Evolutionary conservation across 2,797 vertebrate species (phyloP), one percentile per base, ranked within the genome.

Genomic region (Anguilla pacifica): DNA sequence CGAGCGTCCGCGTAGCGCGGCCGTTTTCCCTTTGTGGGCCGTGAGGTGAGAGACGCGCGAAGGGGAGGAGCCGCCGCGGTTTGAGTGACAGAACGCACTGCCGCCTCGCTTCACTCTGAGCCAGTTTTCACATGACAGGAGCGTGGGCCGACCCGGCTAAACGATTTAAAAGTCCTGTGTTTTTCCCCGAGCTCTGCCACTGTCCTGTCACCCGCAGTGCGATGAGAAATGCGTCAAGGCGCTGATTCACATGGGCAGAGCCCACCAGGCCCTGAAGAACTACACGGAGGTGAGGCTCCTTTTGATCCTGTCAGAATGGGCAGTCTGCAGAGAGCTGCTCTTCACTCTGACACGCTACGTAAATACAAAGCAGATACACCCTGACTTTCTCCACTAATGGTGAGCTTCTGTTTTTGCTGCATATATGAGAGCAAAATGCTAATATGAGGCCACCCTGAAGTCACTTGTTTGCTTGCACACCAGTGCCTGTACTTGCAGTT

Each of bases 231-330:
- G 89, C 51, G 88, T 93, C 0, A 97, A 97, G 89, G 96, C 96
- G 0, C 93, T 94, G 90, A 95, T 96, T 83, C 95, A 95, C 1
- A 96, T 96, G 96, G 96, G 95, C 3, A 96, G 95, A 88, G 96
- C 96, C 87, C 92, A 95, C 90, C 87, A 95, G 87, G 94, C 92
- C 0, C 92, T 96, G 43, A 90, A 92, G 89, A 93, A 94, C 88
- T 96, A 94, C 87, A 7, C 19, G 1, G 89, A 92, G 95, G 96
- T 97, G 64, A 74, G 79, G 19, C 51, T 49, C 1, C 4, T 79
- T 22, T n/a, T 39, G 10, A 11, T 19, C n/a, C n/a, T 64, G 74
- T 64, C 84, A 77, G 72, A 77, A 72, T 46, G 72, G 4, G 35
- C 31, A 39, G 39, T 17, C 72, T 77, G 28, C 72, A 15, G 31